Evolutionary conservation across 2,888 invertebrate species (phyloP).

Genomic region (Dolichopus griseipennis): DNA sequence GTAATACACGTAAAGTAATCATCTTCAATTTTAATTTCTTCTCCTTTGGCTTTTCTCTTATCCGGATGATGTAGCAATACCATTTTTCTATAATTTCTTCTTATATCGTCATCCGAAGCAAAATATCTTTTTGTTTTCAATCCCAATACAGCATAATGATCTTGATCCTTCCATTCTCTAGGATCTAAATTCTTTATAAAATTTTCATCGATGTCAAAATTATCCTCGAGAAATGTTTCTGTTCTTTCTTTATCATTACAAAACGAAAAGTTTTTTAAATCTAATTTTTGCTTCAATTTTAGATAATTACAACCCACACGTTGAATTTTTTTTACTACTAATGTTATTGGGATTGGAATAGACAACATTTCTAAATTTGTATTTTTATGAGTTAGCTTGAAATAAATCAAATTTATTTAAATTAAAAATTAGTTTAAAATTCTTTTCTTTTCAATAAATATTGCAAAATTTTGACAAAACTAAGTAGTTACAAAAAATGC

Average conservation of each 20-base stretch:
- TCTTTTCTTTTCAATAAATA: too few species aligned
- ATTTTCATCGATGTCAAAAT: slow-evolving; percentile 64
- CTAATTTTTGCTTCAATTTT: slow-evolving; percentile 12
- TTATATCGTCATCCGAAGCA: slow-evolving; percentile 88
- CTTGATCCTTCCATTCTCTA: slow-evolving; percentile 95
- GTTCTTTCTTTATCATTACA: not conserved
- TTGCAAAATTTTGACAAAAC: too few species aligned
- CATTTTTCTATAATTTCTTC: slow-evolving; percentile 82
- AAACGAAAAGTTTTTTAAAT: not conserved
- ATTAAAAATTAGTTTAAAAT: too few species aligned
- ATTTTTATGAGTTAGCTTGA: too few species aligned
- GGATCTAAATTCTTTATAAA: slow-evolving; percentile 85
- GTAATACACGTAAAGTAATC: slow-evolving; percentile 99
- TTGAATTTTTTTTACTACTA: slow-evolving; percentile 19
- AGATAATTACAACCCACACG: slow-evolving; percentile 21
- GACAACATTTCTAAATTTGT: slow-evolving; percentile 16
- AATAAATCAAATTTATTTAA: too few species aligned
- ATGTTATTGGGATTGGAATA: slow-evolving; percentile 15
- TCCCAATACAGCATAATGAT: slow-evolving; percentile 94
- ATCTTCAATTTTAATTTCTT: slow-evolving; percentile 78
- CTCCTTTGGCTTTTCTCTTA: slow-evolving; percentile 85
- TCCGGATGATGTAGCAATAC: slow-evolving; percentile 96
- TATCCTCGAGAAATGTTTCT: slow-evolving; percentile 33
- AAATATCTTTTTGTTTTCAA: slow-evolving; percentile 53
- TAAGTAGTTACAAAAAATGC: too few species aligned